Percentiles rank a stretch among this genome's conserved stretches.
phyloP scores from a whole-genome alignment of 2,113 vertebrate species.

The Periophthalmodon schlosseri region DNA sequence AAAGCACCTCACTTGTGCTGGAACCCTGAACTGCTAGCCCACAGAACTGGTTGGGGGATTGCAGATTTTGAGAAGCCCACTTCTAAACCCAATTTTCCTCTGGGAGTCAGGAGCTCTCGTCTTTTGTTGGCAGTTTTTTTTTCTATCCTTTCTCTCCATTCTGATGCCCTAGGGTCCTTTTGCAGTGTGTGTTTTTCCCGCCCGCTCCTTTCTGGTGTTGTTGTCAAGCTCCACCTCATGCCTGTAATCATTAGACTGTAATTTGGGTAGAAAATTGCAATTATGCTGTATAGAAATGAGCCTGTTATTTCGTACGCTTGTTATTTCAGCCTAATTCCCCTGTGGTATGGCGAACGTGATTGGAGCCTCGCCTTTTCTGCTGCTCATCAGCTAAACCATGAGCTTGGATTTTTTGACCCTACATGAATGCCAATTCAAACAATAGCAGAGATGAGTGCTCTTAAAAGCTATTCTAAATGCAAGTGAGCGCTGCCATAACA shows the following conservation, averaged over 20 bases:
- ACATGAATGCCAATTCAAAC: conserved; percentile 38
- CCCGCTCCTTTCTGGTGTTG: conserved; percentile 32
- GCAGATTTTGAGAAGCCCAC: conserved; percentile 48
- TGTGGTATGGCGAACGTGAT: conserved; percentile 4
- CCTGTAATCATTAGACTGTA: conserved; percentile 60
- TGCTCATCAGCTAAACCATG: conserved; percentile 9
- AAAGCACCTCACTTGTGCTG: conserved; percentile 49
- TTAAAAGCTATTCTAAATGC: conserved; percentile 65
- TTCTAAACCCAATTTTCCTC: conserved; percentile 33
- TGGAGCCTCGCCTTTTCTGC: background rate
- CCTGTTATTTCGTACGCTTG: conserved; percentile 49
- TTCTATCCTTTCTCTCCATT: background rate
- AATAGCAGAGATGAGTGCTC: conserved; percentile 38
- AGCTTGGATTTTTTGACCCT: conserved; percentile 37
- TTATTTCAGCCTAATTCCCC: conserved; percentile 28
- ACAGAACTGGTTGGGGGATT: conserved; percentile 47
- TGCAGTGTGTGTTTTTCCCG: conserved; percentile 16
- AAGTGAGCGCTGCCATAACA: conserved; percentile 35
- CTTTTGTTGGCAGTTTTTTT: conserved; percentile 32
- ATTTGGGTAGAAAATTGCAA: conserved; percentile 65
- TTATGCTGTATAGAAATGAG: conserved; percentile 51
- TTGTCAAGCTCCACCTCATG: conserved; percentile 55
- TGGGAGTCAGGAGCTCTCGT: conserved; percentile 15
- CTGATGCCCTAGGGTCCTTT: conserved; percentile 24
- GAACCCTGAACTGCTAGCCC: conserved; percentile 33